Evolutionary conservation across 2,888 invertebrate genomes (phyloP).

Genomic region (Epistrophe eligans): DNA sequence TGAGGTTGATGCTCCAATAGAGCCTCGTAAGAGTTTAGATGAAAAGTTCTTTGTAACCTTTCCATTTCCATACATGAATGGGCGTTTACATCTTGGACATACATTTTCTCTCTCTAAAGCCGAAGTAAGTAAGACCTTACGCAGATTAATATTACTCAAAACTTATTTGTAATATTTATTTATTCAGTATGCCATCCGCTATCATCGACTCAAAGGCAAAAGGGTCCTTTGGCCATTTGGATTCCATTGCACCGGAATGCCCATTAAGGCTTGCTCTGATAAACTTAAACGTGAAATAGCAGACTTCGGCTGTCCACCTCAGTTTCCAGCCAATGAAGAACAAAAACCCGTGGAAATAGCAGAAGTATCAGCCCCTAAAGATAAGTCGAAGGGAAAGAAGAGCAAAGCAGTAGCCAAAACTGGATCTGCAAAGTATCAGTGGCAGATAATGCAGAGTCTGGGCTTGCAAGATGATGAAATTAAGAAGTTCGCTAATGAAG

Average conservation of each 20-base stretch:
- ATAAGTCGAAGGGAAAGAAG: slow-evolving; percentile 97
- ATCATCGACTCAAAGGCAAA: slow-evolving; percentile 95
- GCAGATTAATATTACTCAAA: neutral
- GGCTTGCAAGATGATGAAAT: slow-evolving; percentile 97
- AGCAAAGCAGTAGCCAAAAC: slow-evolving; percentile 98
- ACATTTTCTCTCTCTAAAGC: slow-evolving; percentile 98
- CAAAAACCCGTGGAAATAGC: slow-evolving; percentile 83
- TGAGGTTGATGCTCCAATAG: slow-evolving; percentile 91
- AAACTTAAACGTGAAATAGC: slow-evolving; percentile 97
- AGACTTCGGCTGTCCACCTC: slow-evolving; percentile 95
- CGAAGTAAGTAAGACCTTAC: slow-evolving; percentile 87
- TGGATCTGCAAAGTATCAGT: slow-evolving; percentile 95
- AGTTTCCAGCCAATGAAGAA: slow-evolving; percentile 88
- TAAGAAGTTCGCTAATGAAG: slow-evolving; percentile 93
- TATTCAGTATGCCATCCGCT: slow-evolving; percentile 93
- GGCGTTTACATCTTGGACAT: slow-evolving; percentile 98
- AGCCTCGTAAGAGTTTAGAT: slow-evolving; percentile 85
- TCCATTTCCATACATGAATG: slow-evolving; percentile 99
- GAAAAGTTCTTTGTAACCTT: slow-evolving; percentile 97
- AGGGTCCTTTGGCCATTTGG: slow-evolving; percentile 98
- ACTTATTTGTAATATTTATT: neutral
- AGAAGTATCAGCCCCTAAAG: slow-evolving; percentile 87
- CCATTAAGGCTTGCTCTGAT: slow-evolving; percentile 99
- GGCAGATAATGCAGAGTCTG: slow-evolving; percentile 99
- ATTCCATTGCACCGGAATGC: slow-evolving; percentile 99